phyloP scores from a whole-genome alignment of 2,888 invertebrate genomes.

The Mactromeris polynyma region DNA sequence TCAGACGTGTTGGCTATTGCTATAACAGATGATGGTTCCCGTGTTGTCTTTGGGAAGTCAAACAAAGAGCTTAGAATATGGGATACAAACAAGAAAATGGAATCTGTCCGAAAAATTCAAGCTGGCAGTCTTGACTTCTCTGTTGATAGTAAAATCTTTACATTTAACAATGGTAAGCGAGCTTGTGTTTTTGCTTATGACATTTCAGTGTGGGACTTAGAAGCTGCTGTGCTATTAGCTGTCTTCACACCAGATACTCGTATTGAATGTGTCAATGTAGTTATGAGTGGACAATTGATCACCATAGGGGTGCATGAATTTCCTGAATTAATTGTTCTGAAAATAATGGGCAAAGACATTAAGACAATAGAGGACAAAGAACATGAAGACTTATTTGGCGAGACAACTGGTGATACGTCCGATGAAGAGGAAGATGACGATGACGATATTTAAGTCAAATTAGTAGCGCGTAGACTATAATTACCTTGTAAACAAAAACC shows the following conservation, averaged over 20 bases:
- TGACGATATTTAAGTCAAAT: conserved; percentile 28
- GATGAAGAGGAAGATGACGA: conserved; percentile 79
- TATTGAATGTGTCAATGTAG: conserved; percentile 81
- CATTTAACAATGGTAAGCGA: conserved; percentile 76
- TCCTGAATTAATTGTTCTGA: conserved; percentile 80
- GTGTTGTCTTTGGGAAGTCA: conserved; percentile 84
- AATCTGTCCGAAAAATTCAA: conserved; percentile 75
- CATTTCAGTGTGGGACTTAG: conserved; percentile 86
- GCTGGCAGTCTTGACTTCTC: conserved; percentile 81
- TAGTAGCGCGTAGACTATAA: too few species aligned
- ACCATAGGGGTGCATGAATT: conserved; percentile 84
- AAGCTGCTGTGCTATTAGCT: conserved; percentile 77
- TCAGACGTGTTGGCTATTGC: conserved; percentile 84
- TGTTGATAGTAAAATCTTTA: conserved; percentile 81
- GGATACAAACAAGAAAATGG: conserved; percentile 79
- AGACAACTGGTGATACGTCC: conserved; percentile 77
- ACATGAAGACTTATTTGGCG: conserved; percentile 79
- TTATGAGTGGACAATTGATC: conserved; percentile 80
- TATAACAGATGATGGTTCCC: conserved; percentile 80
- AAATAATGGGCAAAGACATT: conserved; percentile 72
- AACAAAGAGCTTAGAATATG: conserved; percentile 84
- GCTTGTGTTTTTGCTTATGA: conserved; percentile 85
- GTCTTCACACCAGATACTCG: conserved; percentile 85
- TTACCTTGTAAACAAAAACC: too few species aligned
- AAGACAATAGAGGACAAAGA: conserved; percentile 68